Evolutionary conservation across 1,140 invertebrate genomes (phyloP).

Genomic region (Adoxophyes honmai): DNA sequence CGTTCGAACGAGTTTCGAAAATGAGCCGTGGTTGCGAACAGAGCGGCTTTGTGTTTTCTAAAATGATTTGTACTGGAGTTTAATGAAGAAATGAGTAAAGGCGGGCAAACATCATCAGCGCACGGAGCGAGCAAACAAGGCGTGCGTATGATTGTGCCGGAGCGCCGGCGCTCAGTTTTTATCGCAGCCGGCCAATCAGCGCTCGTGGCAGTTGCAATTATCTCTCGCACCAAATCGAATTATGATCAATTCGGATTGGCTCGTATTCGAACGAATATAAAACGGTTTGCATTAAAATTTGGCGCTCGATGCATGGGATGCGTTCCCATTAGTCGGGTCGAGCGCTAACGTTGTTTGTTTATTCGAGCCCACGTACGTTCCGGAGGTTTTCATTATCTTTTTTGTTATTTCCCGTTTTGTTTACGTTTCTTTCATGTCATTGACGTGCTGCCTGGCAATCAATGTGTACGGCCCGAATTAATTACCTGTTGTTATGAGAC

Average conservation of each 20-base stretch:
- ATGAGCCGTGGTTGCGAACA: not conserved
- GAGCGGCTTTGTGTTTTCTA: slow-evolving; percentile 16
- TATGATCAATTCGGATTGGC: slow-evolving; percentile 78
- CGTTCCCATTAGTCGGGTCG: slow-evolving; percentile 67
- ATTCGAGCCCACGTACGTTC: slow-evolving; percentile 29
- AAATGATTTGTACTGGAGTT: slow-evolving; percentile 10
- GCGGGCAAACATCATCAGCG: slow-evolving; percentile 69
- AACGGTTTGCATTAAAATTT: slow-evolving; percentile 77
- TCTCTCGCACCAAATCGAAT: slow-evolving; percentile 73
- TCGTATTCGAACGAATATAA: slow-evolving; percentile 74
- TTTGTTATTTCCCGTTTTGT: slow-evolving; percentile 36
- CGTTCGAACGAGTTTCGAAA: not conserved
- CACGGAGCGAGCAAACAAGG: slow-evolving; percentile 54
- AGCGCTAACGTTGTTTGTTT: slow-evolving; percentile 60
- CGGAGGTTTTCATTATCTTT: slow-evolving; percentile 43
- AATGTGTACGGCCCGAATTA: not conserved
- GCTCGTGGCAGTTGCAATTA: slow-evolving; percentile 76
- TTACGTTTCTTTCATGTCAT: slow-evolving; percentile 33
- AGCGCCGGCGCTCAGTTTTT: slow-evolving; percentile 45
- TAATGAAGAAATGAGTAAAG: slow-evolving; percentile 37
- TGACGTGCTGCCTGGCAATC: slow-evolving; percentile 18
- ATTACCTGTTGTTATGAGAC: not conserved
- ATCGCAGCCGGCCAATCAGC: slow-evolving; percentile 67
- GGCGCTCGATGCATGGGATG: slow-evolving; percentile 64
- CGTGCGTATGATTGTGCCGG: slow-evolving; percentile 60